A percentile compares a stretch with the other conserved stretches of the same genome.
Conservation (phyloP, 2,113 vertebrate genomes). For the Pelmatolapia mariae region DNA sequence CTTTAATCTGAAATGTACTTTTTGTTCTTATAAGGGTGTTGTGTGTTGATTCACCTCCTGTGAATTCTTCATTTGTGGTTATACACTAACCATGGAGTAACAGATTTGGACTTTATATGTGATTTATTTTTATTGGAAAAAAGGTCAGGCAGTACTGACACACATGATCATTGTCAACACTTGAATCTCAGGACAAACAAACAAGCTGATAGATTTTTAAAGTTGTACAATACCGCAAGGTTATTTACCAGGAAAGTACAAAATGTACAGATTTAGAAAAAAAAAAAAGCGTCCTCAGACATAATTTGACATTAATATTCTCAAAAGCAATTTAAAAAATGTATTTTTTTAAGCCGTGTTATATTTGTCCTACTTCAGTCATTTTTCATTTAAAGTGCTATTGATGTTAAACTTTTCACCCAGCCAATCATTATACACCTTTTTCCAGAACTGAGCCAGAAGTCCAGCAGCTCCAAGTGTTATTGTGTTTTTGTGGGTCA, state of each 20-base stretch:
- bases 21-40: background rate
- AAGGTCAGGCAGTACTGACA: conserved; percentile 5
- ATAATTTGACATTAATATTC: background rate
- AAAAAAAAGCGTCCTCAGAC: background rate
- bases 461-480: background rate
- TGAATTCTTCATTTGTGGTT: conserved; percentile 27
- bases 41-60: background rate
- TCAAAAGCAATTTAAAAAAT: background rate
- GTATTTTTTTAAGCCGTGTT: background rate
- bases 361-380: background rate
- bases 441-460: background rate
- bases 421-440: background rate
- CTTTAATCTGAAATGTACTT: background rate
- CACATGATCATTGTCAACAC: background rate
- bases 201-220: background rate
- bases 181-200: background rate
- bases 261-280: background rate
- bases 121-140: conserved; percentile 51
- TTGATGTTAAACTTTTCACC: background rate
- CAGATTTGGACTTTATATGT: conserved; percentile 62
- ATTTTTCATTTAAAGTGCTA: background rate
- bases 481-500: background rate
- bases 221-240: background rate
- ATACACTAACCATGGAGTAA: conserved; percentile 52
- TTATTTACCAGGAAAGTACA: background rate